A percentile compares a stretch with the other conserved stretches of the same genome.
These are phyloP conservation scores for Oenanthe oenanthe DNA, from an alignment of 2,113 vertebrate genomes.

Conservation along the genomic window DNA sequence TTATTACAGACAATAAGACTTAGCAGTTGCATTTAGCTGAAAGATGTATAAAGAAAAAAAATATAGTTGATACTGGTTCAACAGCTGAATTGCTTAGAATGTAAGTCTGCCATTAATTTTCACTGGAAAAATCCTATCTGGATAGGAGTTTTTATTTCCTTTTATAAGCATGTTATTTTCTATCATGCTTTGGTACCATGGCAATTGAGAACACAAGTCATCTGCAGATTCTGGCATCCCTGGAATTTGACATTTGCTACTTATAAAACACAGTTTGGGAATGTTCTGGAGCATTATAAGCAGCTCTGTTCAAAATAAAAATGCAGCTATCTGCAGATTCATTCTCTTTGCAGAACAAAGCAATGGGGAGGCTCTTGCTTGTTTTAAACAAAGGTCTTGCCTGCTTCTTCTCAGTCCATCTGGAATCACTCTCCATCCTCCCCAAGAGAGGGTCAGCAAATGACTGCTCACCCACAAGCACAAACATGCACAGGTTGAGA, in stretches of 20 bases:
- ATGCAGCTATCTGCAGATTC: background rate
- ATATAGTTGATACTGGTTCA: background rate
- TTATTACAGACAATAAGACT: background rate
- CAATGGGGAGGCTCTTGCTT: background rate
- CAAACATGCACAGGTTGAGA: background rate
- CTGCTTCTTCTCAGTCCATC: background rate
- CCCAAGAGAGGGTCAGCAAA: background rate
- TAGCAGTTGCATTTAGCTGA: background rate
- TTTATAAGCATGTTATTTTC: constrained; percentile 21
- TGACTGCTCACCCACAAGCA: background rate
- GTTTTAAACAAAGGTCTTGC: background rate
- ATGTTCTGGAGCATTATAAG: background rate
- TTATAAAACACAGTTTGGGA: constrained; percentile 8
- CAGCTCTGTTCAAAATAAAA: constrained; percentile 37
- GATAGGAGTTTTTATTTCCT: background rate
- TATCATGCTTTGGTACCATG: background rate
- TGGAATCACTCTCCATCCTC: background rate
- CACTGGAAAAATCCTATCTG: background rate
- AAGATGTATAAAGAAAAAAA: background rate
- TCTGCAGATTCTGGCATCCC: constrained; percentile 20
- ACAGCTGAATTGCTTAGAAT: background rate
- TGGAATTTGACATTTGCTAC: constrained; percentile 49
- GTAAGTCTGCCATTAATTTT: background rate
- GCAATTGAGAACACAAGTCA: constrained; percentile 27
- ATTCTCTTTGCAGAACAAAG: background rate